Percentiles rank a stretch among this genome's conserved stretches.
Evolutionary conservation across 2,888 invertebrate species (phyloP).

Genomic region (Schrankia costaestrigalis): DNA sequence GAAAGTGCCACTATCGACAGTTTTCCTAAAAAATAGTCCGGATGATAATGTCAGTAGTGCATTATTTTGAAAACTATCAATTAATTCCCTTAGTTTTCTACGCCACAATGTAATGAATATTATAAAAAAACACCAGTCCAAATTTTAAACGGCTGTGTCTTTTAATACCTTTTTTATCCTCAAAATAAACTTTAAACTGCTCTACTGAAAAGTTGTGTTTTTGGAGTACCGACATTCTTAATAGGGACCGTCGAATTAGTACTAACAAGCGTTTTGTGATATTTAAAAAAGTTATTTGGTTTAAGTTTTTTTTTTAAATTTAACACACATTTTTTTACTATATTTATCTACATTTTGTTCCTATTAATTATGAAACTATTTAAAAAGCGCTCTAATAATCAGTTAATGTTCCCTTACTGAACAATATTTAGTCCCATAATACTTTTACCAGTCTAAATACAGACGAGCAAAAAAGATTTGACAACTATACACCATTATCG

Average conservation of each 20-base stretch:
- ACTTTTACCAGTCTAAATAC: constrained; percentile 28
- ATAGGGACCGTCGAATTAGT: constrained; percentile 28
- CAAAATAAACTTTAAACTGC: too few species aligned
- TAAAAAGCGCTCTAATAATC: constrained; percentile 40
- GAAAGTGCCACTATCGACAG: too few species aligned
- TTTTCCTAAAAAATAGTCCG: too few species aligned
- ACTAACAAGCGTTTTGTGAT: constrained; percentile 38
- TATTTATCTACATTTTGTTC: constrained; percentile 41
- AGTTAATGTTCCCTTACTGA: constrained; percentile 37
- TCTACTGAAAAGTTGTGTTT: too few species aligned
- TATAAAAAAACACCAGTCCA: too few species aligned
- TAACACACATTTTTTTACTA: constrained; percentile 44
- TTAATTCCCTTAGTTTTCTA: too few species aligned
- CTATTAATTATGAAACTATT: constrained; percentile 39
- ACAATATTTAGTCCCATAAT: constrained; percentile 26
- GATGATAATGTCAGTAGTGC: too few species aligned
- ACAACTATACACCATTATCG: constrained; percentile 33
- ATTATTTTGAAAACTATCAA: too few species aligned
- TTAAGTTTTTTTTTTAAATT: constrained; percentile 31
- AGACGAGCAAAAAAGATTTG: constrained; percentile 33
- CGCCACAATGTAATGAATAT: too few species aligned
- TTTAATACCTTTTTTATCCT: too few species aligned
- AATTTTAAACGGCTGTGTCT: too few species aligned
- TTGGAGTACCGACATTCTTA: too few species aligned
- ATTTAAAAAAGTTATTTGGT: constrained; percentile 36